Evolutionary conservation across 1,140 invertebrate species (phyloP), one percentile per base, ranked within the genome.

Genomic region (Heliothis subflexa): DNA sequence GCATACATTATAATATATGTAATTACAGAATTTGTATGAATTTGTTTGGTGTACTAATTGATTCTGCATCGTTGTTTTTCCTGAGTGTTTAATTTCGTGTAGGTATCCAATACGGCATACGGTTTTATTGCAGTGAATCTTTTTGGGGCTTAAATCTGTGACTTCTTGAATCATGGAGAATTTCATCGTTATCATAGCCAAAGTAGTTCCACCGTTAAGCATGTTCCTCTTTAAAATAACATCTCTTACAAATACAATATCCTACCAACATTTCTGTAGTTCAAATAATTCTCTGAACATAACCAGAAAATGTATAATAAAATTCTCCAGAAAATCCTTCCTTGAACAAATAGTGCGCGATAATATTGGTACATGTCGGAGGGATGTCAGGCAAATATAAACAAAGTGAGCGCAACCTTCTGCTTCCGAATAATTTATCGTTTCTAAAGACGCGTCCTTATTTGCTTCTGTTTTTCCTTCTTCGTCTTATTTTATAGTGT

Each of bases 341-440:
- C 50, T 13, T 50, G 18, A 4, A n/a, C 49, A 61, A 79, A 77
- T 68, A 28, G 16, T 52, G 70, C 47, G 18, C 28, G 45, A 74
- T 74, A 78, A 75, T 77, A 79, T 77, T 50, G 47, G 25, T 68
- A 68, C 47, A 57, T n/a, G 33, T 18, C 57, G 49, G 12, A 25
- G 33, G n/a, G 47, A 33, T 70, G 83, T 76, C 78, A 77, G 9
- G 59, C 70, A 80, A 82, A 84, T 83, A 80, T 82, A 85, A 85
- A 85, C 82, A 86, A 85, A 86, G 77, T 83, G 77, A 59, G 78
- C 74, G 62, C 71, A 71, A 83, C 54, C 79, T 79, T 59, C 61
- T 52, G 64, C 71, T 71, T 49, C 62, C 70, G 80, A 82, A 84
- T 87, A 87, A 87, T 85, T 87, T 88, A 88, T 89, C 85, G 86